Percentiles rank a stretch among this genome's conserved stretches.
Conservation (phyloP, 2,888 invertebrate species). For the Meloe dianella region DNA sequence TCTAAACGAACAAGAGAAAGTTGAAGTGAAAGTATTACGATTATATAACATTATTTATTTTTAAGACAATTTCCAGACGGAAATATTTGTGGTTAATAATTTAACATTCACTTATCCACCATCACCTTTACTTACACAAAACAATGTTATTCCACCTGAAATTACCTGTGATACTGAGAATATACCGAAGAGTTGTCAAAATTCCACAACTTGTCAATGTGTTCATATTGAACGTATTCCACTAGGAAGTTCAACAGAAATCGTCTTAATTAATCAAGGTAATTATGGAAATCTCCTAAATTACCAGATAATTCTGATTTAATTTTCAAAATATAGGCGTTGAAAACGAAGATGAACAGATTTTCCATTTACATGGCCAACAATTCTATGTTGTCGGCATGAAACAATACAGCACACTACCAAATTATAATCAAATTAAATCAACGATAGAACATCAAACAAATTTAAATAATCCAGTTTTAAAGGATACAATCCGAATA, state of each 20-base stretch:
- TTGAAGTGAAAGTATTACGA: conserved; percentile 19
- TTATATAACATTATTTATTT: conserved; percentile 18
- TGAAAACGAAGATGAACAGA: conserved; percentile 68
- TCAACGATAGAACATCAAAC: conserved; percentile 64
- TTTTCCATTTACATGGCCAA: conserved; percentile 79
- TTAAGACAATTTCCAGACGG: conserved; percentile 33
- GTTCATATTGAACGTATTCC: conserved; percentile 74
- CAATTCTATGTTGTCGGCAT: conserved; percentile 72
- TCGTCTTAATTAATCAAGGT: conserved; percentile 80
- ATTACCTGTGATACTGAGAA: conserved; percentile 61
- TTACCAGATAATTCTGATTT: conserved; percentile 13
- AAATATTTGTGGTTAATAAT: conserved; percentile 65
- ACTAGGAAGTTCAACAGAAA: conserved; percentile 73
- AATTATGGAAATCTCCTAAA: conserved; percentile 25
- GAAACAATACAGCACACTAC: conserved; percentile 62
- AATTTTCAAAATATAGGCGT: conserved; percentile 57
- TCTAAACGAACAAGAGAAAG: conserved; percentile 20
- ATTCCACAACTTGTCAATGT: conserved; percentile 69
- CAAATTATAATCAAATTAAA: conserved; percentile 63
- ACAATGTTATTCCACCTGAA: conserved; percentile 64
- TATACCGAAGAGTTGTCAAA: conserved; percentile 51
- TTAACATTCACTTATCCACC: conserved; percentile 78
- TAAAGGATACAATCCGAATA: conserved; percentile 77
- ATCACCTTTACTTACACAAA: conserved; percentile 79
- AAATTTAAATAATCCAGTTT: conserved; percentile 67